Evolutionary conservation across 2,113 vertebrate species (phyloP).

Genomic region (Mormyrus iriodes): DNA sequence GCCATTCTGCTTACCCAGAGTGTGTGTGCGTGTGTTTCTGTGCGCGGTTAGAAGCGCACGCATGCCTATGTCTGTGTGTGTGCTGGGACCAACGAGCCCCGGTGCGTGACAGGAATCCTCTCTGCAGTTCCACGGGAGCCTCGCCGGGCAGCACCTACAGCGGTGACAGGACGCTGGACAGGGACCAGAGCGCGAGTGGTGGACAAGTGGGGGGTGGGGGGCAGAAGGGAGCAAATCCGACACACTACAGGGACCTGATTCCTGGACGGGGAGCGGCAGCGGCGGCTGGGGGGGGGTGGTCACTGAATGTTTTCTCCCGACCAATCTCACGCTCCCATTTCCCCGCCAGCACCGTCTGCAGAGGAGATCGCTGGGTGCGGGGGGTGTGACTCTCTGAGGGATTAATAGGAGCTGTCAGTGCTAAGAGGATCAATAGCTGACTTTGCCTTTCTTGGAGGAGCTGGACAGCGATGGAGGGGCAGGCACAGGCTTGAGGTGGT

Average conservation of each 20-base stretch:
- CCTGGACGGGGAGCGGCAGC: background rate
- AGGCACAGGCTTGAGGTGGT: conserved; percentile 37
- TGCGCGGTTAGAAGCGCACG: background rate
- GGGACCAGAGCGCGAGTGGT: no score
- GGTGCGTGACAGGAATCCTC: background rate
- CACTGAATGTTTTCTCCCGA: background rate
- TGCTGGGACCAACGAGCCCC: background rate
- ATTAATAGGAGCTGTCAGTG: conserved; percentile 53
- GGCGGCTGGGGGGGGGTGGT: background rate
- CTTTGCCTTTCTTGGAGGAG: conserved; percentile 65
- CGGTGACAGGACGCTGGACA: background rate
- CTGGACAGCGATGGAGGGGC: conserved; percentile 57
- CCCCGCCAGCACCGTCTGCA: background rate
- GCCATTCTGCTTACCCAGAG: conserved; percentile 32
- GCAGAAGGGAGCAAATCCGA: background rate
- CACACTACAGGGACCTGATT: background rate
- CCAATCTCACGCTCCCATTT: background rate
- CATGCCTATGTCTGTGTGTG: background rate
- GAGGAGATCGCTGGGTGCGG: background rate
- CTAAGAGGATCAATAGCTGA: conserved; percentile 75
- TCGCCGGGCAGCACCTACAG: background rate
- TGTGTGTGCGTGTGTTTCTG: conserved; percentile 17
- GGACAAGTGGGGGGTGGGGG: background rate
- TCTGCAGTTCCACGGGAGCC: background rate
- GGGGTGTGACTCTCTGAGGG: conserved; percentile 5